Evolutionary conservation across 2,888 invertebrate species (phyloP), one percentile per base, ranked within the genome.

Genomic region (Sisyra nigra): DNA sequence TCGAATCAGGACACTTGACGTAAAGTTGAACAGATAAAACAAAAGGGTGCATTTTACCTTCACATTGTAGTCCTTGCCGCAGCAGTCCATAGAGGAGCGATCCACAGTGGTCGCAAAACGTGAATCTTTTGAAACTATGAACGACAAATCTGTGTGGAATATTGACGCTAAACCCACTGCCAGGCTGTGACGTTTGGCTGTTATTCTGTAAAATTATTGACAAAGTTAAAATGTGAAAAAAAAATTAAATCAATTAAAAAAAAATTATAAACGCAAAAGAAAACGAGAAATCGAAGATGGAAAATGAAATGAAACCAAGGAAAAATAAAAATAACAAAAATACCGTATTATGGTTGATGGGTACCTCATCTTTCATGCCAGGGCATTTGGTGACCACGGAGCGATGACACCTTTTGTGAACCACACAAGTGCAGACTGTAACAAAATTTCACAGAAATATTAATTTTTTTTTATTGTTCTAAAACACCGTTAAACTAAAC

Each of bases 51-150:
- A 24, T n/a, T n/a, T n/a, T 60, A 83, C 83, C 81, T 72, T 89
- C 87, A 63, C 96, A 96, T 65, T 96, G 94, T 54, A 96, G 72
- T 43, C 97, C 97, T 69, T 97, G 97, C 64, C 81, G 85, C 61
- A 92, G 82, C 56, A 97, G 77, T 18, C 97, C 97, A 64, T 96
- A 97, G 48, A 97, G 76, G 61, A 97, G 73, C 48, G 94, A 94
- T 52, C 97, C 97, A 67, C 98, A 98, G 66, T 98, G 98, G 71
- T 98, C 97, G 72, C 98, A 98, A 71, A 98, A 98, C 24, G 97
- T 97, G 66, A 96, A 94, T 52, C 92, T 74, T 70, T 92, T 94
- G 72, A 93, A 98, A 54, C 80, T 96, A 71, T 97, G 97, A 56
- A 94, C 85, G 55, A 81, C 79, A 66, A 89, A 92, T 49, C 93